Evolutionary conservation across 2,797 vertebrate genomes (phyloP).

Genomic region (Agapornis canus): DNA sequence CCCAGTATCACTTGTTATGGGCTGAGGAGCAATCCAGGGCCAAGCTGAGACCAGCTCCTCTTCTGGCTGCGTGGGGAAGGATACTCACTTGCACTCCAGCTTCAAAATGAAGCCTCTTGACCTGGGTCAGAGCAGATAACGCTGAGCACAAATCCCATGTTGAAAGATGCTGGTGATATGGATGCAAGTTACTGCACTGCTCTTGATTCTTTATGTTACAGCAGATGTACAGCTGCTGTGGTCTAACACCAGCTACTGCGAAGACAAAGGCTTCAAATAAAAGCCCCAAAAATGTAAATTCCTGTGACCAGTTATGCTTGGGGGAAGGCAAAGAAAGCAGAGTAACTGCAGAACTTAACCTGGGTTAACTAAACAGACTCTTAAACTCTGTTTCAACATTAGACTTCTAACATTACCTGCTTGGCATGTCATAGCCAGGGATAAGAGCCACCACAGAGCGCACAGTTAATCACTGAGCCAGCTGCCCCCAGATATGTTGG

Average conservation of each 20-base stretch:
- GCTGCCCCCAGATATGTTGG: neutral
- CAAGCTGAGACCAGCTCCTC: neutral
- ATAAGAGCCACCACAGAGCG: neutral
- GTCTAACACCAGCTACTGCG: neutral
- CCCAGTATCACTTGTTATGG: neutral
- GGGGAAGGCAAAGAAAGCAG: neutral
- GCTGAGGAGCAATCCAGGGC: neutral
- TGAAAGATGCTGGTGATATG: neutral
- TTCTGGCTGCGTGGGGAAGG: neutral
- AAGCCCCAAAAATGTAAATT: neutral
- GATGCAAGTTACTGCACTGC: neutral
- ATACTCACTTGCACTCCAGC: too few relatives aligned
- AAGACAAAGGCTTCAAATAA: slow-evolving; percentile 23
- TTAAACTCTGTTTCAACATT: neutral
- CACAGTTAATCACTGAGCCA: slow-evolving; percentile 21
- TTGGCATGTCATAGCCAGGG: neutral
- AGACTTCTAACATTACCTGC: slow-evolving; percentile 55
- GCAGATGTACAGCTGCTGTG: neutral
- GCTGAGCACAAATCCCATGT: neutral
- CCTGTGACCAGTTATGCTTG: neutral
- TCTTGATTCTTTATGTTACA: slow-evolving; percentile 3
- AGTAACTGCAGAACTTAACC: slow-evolving; percentile 50
- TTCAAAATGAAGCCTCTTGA: neutral
- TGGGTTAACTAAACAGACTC: slow-evolving; percentile 51
- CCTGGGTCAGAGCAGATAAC: neutral